Base-by-base conservation (phyloP, 2,888 invertebrate genomes). In the Nomada fabriciana region DNA sequence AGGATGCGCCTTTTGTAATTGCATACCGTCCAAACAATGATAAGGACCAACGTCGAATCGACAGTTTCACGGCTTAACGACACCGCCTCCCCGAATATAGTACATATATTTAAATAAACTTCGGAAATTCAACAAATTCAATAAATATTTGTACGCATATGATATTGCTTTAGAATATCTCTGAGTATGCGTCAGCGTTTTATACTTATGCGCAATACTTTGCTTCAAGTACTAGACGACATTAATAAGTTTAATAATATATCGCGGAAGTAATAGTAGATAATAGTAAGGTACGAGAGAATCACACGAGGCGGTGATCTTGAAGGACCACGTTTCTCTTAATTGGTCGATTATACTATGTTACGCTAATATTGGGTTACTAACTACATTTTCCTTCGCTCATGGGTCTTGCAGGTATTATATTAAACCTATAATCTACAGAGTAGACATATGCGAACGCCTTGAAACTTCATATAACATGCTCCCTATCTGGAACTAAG, bases 261-360 rank as follows among this genome's bases (percentile, higher is more conserved):
- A 60, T 68, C 61, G 53, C 53, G 59, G 20, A 55, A 75, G 55
- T 70, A 72, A 80, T 83, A 82, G 82, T 84, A 82, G 87, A 82
- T 60, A 50, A 36, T 91, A 91, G 82, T 91, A 91, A 92, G 91
- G 93, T 93, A 92, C 90, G 84, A 90, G 88, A 91, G 86, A 91
- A 91, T 93, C 92, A 92, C 92, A 89, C 86, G 88, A 90, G 86
- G 81, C 86, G 87, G 74, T 80, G 88, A 86, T 79, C 82, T 60
- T 74, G 43, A 18, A 65, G 74, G 86, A 82, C 64, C 84, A 81
- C 79, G 75, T 85, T 86, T 89, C 86, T 80, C 86, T 88, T 87
- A 78, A 79, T 88, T 89, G 88, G 83, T 84, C 88, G 67, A 79
- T 84, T 74, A 43, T 80, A 68, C 86, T 76, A 84, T 70, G 63